Percentiles rank a stretch among this genome's conserved stretches.
These are phyloP conservation scores for Drosophila bocqueti DNA, from an alignment of 1,140 invertebrate genomes.

Conservation along the genomic window DNA sequence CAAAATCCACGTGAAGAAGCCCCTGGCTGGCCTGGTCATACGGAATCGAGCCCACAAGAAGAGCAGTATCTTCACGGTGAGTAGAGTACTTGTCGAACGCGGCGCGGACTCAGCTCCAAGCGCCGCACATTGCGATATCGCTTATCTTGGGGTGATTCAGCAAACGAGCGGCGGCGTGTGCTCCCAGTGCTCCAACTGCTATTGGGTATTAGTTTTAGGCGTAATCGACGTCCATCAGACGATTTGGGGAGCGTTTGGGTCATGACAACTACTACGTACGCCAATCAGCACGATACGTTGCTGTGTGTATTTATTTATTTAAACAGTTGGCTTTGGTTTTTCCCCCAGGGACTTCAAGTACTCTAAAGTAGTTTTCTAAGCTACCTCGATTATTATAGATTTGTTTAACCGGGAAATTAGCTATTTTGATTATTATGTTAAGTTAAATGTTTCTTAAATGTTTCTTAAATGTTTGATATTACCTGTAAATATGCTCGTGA, in stretches of 20 bases:
- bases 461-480: background rate
- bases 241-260: constrained; percentile 24
- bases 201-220: constrained; percentile 41
- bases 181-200: constrained; percentile 13
- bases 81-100: constrained; percentile 80
- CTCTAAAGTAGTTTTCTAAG: constrained; percentile 1
- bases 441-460: no score
- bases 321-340: constrained; percentile 8
- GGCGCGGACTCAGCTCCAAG: background rate
- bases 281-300: constrained; percentile 7
- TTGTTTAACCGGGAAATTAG: background rate
- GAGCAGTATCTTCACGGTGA: constrained; percentile 90
- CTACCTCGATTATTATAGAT: constrained; percentile 1
- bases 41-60: constrained; percentile 90
- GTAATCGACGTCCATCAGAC: constrained; percentile 35
- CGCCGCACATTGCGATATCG: constrained; percentile 1
- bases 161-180: constrained; percentile 15
- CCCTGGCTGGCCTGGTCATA: constrained; percentile 88
- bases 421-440: background rate
- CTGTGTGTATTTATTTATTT: constrained; percentile 5
- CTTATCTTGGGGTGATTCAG: constrained; percentile 45
- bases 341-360: constrained; percentile 5
- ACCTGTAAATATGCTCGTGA: no score
- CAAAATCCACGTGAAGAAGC: constrained; percentile 84
- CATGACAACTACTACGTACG: constrained; percentile 2